Evolutionary conservation across 2,888 invertebrate species (phyloP).

Genomic region (Sarcophaga carnaria): DNA sequence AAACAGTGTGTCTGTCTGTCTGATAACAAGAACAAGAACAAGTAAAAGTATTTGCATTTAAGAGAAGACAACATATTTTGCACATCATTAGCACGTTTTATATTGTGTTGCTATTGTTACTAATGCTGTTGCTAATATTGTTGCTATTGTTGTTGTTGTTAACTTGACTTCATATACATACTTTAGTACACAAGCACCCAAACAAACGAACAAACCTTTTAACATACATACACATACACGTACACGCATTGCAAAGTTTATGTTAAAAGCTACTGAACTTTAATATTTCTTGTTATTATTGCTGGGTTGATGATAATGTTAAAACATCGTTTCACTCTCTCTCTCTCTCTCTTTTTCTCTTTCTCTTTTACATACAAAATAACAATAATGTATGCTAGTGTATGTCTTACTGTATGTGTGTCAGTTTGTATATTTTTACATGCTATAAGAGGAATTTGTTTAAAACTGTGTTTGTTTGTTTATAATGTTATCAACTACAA

Average conservation of each 20-base stretch:
- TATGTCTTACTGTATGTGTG: background rate
- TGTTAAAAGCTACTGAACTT: slow-evolving; percentile 39
- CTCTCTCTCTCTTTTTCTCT: background rate
- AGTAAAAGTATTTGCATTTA: slow-evolving; percentile 51
- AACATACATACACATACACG: slow-evolving; percentile 3
- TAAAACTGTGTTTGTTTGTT: slow-evolving; percentile 15
- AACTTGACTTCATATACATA: slow-evolving; percentile 30
- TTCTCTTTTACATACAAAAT: background rate
- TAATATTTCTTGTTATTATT: slow-evolving; percentile 17
- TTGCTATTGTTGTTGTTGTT: background rate
- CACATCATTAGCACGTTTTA: slow-evolving; percentile 69
- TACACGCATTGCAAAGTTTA: slow-evolving; percentile 13
- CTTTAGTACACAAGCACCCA: background rate
- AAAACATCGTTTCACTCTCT: no score
- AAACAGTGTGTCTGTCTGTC: no score
- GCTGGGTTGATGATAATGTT: slow-evolving; percentile 3
- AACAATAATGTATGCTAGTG: background rate
- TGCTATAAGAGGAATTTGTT: background rate
- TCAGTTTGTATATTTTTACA: background rate
- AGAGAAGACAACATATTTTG: slow-evolving; percentile 63
- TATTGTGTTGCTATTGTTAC: slow-evolving; percentile 20
- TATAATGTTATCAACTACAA: slow-evolving; percentile 32
- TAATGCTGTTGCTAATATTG: background rate
- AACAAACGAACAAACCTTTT: no score
- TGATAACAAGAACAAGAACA: background rate